Base-by-base conservation (phyloP, 2,113 vertebrate species). In the Sarotherodon lohbergeri region DNA sequence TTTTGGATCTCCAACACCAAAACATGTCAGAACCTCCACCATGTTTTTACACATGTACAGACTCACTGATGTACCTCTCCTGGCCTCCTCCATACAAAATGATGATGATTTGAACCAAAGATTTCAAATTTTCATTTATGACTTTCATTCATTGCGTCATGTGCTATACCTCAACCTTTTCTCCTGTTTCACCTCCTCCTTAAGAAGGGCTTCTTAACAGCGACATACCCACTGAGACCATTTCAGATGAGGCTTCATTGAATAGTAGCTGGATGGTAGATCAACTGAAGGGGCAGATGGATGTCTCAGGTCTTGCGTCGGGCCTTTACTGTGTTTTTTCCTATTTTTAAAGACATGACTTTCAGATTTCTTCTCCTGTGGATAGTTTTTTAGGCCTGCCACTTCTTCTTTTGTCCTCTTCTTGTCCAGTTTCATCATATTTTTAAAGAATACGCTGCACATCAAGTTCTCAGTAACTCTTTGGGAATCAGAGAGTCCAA, bases 141-240 rank as follows among this genome's bases (percentile, higher is more conserved):
- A 41, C 63, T 0, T 36, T 68, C 36, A 14, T 43, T 61, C 29
- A 61, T 4, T 43, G 39, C 22, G 2, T 43, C 0, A 46, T 1
- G 4, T 27, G 13, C 9, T 4, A 71, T 24, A 46, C 7, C 39
- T 71, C 66, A 71, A 24, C 13, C 17, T 27, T 71, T 27, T 46
- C 66, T 27, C 7, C n/a, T 43, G 1, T 9, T 27, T 16, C 7
- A 13, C n/a, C n/a, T 27, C n/a, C n/a, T 27, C 22, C 0, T 27
- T 24, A 73, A 17, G 2, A 73, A 48, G 0, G 22, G 0, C 22
- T 73, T 73, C 41, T 73, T 73, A 46, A 46, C 13, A 48, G 68
- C 14, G 0, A 48, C 24, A 24, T 27, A 7, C 24, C 68, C 41
- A 27, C 68, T 73, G 68, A 73, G 4, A 48, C 24, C 9, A 48